Conservation (phyloP, 2,113 vertebrate genomes). For the Sinocyclocheilus rhinocerous region DNA sequence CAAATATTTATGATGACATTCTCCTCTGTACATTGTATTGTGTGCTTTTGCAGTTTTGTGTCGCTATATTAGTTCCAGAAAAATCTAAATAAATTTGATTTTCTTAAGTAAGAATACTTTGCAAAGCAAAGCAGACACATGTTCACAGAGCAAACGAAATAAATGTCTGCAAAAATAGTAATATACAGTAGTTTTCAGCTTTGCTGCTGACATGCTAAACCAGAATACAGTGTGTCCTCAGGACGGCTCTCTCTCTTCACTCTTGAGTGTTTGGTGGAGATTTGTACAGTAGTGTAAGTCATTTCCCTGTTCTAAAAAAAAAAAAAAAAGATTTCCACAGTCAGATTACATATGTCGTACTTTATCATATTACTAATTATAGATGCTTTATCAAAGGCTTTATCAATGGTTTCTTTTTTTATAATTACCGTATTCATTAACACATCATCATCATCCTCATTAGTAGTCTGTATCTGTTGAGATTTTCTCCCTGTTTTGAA, state of each 20-base stretch:
- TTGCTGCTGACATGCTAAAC: conserved; percentile 14
- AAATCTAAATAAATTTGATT: not conserved
- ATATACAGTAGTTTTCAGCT: not conserved
- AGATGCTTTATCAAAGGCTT: not conserved
- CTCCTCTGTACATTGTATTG: not conserved
- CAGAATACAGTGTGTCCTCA: conserved; percentile 14
- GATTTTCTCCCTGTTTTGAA: conserved; percentile 8
- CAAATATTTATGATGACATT: not conserved
- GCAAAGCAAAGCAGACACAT: too few relatives aligned
- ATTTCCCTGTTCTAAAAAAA: not conserved
- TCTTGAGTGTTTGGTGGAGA: not conserved
- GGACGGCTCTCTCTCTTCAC: not conserved
- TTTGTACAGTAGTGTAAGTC: not conserved
- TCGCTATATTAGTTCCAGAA: not conserved
- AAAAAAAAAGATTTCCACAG: not conserved
- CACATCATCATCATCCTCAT: not conserved
- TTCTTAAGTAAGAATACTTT: not conserved
- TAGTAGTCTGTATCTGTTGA: not conserved
- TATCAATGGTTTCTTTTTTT: not conserved
- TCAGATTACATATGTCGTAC: not conserved
- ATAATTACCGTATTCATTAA: not conserved
- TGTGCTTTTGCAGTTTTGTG: not conserved
- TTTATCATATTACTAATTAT: not conserved
- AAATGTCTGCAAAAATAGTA: not conserved
- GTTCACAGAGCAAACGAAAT: not conserved